A percentile compares a stretch with the other conserved stretches of the same genome.
These are phyloP conservation scores for Aix galericulata DNA, from an alignment of 2,113 vertebrate species.

Conservation along the genomic window DNA sequence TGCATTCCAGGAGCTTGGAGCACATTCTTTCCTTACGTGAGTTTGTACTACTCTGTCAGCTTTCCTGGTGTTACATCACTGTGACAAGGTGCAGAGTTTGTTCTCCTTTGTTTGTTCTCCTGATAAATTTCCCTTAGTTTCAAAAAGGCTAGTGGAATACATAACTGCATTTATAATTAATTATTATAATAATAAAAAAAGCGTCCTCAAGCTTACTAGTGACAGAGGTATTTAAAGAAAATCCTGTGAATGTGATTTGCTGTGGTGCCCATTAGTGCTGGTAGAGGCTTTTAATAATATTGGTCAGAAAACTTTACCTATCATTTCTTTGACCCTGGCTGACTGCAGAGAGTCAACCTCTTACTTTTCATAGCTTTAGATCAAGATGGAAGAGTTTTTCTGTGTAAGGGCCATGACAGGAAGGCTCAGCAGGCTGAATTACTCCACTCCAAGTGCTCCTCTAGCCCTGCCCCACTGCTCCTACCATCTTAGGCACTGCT, in stretches of 20 bases:
- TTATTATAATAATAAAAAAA: too few relatives aligned
- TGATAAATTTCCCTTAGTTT: constrained; percentile 34
- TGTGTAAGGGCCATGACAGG: not conserved
- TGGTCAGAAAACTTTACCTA: not conserved
- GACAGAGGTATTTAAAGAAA: not conserved
- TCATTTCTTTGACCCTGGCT: not conserved
- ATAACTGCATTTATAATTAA: constrained; percentile 18
- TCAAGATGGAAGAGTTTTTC: not conserved
- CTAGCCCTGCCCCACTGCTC: not conserved
- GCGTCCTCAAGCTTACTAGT: not conserved
- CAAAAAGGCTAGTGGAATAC: constrained; percentile 19
- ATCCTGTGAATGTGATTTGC: not conserved
- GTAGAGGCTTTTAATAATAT: not conserved
- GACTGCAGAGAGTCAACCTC: not conserved
- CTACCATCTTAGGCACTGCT: not conserved
- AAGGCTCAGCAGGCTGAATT: not conserved
- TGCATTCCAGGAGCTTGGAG: not conserved
- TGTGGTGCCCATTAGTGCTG: not conserved
- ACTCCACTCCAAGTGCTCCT: not conserved
- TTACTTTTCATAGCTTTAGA: not conserved
- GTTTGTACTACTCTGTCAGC: not conserved
- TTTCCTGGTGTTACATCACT: constrained; percentile 4
- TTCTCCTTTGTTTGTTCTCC: not conserved
- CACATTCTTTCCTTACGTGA: not conserved
- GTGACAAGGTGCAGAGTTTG: not conserved